Evolutionary conservation across 2,888 invertebrate genomes (phyloP), one percentile per base, ranked within the genome.

Genomic region (Parnassius glacialis): DNA sequence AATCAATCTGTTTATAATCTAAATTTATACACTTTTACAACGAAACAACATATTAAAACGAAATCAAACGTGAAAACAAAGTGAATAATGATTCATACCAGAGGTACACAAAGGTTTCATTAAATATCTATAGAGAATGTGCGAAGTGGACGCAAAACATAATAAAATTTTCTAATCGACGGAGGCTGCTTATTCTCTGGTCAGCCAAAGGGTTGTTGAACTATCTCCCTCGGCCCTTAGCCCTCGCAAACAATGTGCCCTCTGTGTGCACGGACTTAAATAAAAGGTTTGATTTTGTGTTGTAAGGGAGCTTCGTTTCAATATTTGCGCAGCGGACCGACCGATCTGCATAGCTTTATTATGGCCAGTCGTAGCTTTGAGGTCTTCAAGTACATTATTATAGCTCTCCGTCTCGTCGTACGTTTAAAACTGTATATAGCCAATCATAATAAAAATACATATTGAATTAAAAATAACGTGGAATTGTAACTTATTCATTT

Each of bases 201-300:
- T 90, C 91, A 91, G 81, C 71, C 71, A 74, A 84, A 85, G 87
- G 90, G 91, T 90, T 90, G 83, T 87, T 89, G 87, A 90, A 88
- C 88, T 86, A 88, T 85, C 83, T 79, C 81, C 83, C 83, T 74
- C 74, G 70, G 67, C 72, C 70, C 71, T 62, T 57, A 68, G 70
- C 80, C 80, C 79, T 77, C 72, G 73, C 82, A 84, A 85, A 84
- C 82, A 83, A 78, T 76, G 78, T 69, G 76, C 84, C 85, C 85
- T 80, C 80, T 85, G 87, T 85, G 79, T 84, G 81, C 82, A 67
- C 72, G 83, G 84, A 84, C 84, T 90, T 90, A 91, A 90, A 91
- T 91, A 92, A 91, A 91, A 91, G 90, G 90, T 90, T 91, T 91
- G 92, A 91, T 91, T 92, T 91, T 85, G 83, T 89, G 90, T 90